These are phyloP conservation scores for Drosophila fungiperda DNA, from an alignment of 2,888 invertebrate genomes.

Conservation along the genomic window DNA sequence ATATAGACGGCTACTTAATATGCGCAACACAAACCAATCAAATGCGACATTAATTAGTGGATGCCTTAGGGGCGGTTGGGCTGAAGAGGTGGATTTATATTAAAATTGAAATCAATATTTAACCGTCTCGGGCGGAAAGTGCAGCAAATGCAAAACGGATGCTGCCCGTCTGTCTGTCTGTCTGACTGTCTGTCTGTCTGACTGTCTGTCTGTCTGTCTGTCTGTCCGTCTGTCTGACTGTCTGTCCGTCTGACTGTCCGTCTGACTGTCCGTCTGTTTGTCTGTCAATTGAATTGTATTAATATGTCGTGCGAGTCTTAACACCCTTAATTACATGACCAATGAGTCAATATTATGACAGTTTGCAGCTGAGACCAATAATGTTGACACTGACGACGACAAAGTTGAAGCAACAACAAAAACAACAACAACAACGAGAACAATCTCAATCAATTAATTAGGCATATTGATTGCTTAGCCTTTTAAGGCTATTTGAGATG, in stretches of 20 bases:
- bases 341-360: constrained; percentile 78
- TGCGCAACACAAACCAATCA: constrained; percentile 38
- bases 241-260: constrained; percentile 10
- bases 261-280: constrained; percentile 24
- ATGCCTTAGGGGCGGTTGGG: constrained; percentile 23
- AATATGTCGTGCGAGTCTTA: constrained; percentile 72
- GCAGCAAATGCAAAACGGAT: constrained; percentile 58
- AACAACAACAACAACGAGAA: constrained; percentile 14
- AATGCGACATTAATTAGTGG: constrained; percentile 51
- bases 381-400: neutral
- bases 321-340: constrained; percentile 75
- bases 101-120: constrained; percentile 81
- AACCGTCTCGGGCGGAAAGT: constrained; percentile 14
- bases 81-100: constrained; percentile 54
- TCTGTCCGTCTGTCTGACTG: too few species aligned
- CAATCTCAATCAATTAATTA: constrained; percentile 71
- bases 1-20: constrained; percentile 38
- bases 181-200: constrained; percentile 47
- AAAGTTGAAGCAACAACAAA: constrained; percentile 6
- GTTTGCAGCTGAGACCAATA: constrained; percentile 46
- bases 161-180: constrained; percentile 34
- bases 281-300: constrained; percentile 72
- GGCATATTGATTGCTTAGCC: constrained; percentile 15
- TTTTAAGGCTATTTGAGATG: constrained; percentile 18
- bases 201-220: too few species aligned